Percentiles rank a stretch among this genome's conserved stretches.
Conservation (phyloP, 2,888 invertebrate genomes). For the Strigamia transsilvanica region DNA sequence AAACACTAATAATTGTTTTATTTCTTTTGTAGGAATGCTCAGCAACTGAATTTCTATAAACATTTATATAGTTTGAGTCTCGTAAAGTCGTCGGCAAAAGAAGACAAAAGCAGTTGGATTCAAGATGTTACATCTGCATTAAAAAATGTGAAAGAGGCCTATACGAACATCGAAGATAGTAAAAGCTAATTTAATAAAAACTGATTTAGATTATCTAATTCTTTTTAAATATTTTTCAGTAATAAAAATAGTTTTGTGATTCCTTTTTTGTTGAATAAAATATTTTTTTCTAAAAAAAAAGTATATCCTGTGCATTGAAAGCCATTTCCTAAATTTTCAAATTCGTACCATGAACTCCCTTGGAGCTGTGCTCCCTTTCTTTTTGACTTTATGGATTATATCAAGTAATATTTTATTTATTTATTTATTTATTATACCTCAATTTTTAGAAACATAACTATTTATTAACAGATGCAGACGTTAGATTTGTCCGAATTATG, state of each 20-base stretch:
- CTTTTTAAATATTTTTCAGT: not conserved
- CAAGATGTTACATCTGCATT: not conserved
- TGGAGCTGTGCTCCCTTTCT: not conserved
- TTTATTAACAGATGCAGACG: not conserved
- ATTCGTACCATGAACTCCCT: not conserved
- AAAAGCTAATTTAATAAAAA: not conserved
- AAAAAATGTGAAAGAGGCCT: not conserved
- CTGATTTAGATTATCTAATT: not conserved
- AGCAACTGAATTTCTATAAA: not conserved
- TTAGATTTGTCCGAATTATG: not conserved
- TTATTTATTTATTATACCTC: not conserved
- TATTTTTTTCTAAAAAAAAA: not conserved
- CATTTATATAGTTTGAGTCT: not conserved
- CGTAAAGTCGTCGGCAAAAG: not conserved
- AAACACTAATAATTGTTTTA: not conserved
- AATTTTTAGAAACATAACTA: not conserved
- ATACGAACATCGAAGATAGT: not conserved
- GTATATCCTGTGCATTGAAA: not conserved
- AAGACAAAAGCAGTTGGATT: not conserved
- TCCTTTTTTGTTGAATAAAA: not conserved
- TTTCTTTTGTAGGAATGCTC: not conserved
- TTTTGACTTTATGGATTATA: not conserved
- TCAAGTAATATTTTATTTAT: not conserved
- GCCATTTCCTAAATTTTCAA: not conserved
- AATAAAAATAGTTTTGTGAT: not conserved